Conservation (phyloP, 1,140 invertebrate genomes). For the Hydropsyche tenuis region DNA sequence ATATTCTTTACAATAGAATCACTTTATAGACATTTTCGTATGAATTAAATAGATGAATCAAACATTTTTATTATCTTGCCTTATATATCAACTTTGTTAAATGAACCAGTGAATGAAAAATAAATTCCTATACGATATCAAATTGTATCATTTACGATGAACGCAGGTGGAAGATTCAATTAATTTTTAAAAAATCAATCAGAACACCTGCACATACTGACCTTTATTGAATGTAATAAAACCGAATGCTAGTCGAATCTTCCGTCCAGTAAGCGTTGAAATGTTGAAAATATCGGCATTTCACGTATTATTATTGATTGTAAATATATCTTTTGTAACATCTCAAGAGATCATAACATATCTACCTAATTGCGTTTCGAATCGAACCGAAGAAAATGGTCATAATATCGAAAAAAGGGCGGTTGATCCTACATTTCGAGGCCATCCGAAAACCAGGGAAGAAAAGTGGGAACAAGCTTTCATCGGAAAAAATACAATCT, state of each 20-base stretch:
- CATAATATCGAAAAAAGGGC: slow-evolving; percentile 51
- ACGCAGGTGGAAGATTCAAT: background rate
- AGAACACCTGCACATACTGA: slow-evolving; percentile 57
- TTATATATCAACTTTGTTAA: background rate
- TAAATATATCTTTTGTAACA: background rate
- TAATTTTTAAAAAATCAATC: slow-evolving; percentile 58
- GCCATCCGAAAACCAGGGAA: slow-evolving; percentile 64
- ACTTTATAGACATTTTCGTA: background rate
- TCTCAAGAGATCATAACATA: slow-evolving; percentile 38
- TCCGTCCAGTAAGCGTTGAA: too few species aligned
- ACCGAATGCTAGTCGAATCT: too few species aligned
- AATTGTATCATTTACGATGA: background rate
- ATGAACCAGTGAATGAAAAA: slow-evolving; percentile 50
- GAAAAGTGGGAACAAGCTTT: slow-evolving; percentile 63
- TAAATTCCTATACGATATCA: slow-evolving; percentile 47
- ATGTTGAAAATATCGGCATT: background rate
- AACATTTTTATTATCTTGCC: slow-evolving; percentile 10
- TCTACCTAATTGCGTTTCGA: background rate
- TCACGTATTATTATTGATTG: background rate
- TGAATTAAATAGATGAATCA: background rate
- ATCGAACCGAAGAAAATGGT: background rate
- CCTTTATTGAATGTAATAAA: slow-evolving; percentile 48
- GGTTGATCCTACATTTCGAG: slow-evolving; percentile 60
- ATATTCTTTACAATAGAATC: background rate
- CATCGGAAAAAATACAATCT: slow-evolving; percentile 54